Conservation (phyloP, 2,797 vertebrate genomes). For the Sibirionetta formosa region DNA sequence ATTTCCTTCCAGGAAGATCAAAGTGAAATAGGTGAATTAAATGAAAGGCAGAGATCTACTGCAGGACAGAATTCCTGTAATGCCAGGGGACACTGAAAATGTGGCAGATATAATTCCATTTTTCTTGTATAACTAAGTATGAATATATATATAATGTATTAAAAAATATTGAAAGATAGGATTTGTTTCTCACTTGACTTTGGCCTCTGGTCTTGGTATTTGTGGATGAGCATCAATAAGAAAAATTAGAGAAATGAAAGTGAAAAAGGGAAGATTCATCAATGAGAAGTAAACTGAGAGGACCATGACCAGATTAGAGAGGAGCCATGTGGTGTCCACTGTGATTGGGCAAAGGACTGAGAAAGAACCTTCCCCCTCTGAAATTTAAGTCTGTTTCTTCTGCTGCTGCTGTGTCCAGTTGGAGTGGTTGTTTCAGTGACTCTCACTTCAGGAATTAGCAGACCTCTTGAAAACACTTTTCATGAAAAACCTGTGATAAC, state of each 20-base stretch:
- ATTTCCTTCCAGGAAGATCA: not conserved
- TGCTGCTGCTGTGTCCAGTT: not conserved
- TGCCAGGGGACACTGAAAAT: not conserved
- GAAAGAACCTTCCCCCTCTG: fast-evolving
- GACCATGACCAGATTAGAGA: fast-evolving
- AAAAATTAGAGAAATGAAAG: not conserved
- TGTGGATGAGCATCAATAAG: fast-evolving
- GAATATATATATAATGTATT: not conserved
- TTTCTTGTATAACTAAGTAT: not conserved
- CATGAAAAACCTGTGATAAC: not conserved
- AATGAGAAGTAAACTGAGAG: not conserved
- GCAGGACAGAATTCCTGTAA: not conserved
- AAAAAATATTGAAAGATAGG: not conserved
- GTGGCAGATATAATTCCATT: not conserved
- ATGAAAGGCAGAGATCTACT: not conserved
- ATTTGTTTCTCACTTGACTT: not conserved
- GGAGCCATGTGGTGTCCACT: fast-evolving
- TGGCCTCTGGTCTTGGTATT: not conserved
- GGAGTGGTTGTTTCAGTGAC: not conserved
- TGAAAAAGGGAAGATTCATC: not conserved
- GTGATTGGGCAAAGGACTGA: not conserved
- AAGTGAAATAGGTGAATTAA: not conserved
- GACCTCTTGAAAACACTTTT: not conserved
- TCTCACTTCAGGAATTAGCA: not conserved
- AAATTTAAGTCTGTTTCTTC: not conserved